Percentiles rank a stretch among this genome's conserved stretches.
Evolutionary conservation across 2,113 vertebrate species (phyloP).

Genomic region (Rafetus swinhoei): DNA sequence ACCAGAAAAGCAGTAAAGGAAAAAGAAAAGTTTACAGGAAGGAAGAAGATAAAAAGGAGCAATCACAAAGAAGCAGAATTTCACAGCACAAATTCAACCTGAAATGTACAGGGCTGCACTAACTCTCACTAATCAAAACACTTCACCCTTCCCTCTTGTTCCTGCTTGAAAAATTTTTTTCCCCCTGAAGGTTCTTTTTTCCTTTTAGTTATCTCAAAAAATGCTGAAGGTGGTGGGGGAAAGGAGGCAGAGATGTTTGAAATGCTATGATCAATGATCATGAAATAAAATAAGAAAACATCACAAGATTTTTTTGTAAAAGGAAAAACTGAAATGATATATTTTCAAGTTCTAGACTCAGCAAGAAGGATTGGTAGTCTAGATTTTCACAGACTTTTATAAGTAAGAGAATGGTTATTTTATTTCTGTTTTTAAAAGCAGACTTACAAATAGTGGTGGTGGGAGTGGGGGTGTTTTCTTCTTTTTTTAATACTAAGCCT

Average conservation of each 20-base stretch:
- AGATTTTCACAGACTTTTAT: neutral
- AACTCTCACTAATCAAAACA: slow-evolving; percentile 16
- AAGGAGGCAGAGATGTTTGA: slow-evolving; percentile 2
- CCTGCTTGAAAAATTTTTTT: neutral
- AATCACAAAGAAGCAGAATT: slow-evolving; percentile 80
- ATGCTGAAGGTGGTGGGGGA: neutral
- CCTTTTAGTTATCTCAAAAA: slow-evolving; percentile 8
- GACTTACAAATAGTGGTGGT: neutral
- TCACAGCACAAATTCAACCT: slow-evolving; percentile 41
- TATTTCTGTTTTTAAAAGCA: neutral
- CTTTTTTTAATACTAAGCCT: neutral
- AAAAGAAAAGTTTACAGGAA: slow-evolving; percentile 79
- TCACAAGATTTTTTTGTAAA: neutral
- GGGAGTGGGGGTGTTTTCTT: neutral
- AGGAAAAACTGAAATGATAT: rapidly evolving
- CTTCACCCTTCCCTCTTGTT: neutral
- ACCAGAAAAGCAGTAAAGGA: slow-evolving; percentile 90
- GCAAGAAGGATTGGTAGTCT: neutral
- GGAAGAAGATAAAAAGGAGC: slow-evolving; percentile 80
- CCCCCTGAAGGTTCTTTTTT: neutral
- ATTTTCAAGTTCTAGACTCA: neutral
- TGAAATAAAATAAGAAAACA: slow-evolving; percentile 46
- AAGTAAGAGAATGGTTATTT: neutral
- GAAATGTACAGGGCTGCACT: neutral
- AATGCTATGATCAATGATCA: slow-evolving; percentile 46